phyloP scores from a whole-genome alignment of 2,113 vertebrate genomes.

The Thomomys bottae region DNA sequence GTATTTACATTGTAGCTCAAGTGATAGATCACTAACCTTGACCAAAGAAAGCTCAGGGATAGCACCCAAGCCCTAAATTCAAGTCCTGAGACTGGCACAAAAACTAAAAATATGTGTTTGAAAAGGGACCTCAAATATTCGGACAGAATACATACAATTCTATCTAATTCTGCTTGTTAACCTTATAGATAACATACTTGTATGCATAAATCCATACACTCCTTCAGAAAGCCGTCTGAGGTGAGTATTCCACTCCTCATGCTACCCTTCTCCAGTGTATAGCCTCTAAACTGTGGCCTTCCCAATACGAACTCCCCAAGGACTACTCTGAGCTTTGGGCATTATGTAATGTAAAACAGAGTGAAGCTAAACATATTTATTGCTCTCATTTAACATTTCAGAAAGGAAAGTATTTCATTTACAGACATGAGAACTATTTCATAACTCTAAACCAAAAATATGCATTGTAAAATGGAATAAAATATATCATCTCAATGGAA shows the following conservation, averaged over 20 bases:
- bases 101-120: neutral
- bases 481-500: neutral
- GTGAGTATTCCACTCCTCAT: fast-evolving
- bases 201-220: neutral
- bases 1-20: too few relatives aligned
- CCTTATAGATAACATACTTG: neutral
- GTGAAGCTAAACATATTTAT: fast-evolving
- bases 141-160: neutral
- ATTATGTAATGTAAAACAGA: fast-evolving
- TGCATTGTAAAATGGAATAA: neutral
- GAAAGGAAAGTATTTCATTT: too few relatives aligned
- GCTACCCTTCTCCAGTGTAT: fast-evolving
- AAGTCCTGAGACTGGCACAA: too few relatives aligned
- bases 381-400: neutral
- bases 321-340: too few relatives aligned
- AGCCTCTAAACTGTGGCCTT: neutral
- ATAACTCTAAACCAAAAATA: neutral
- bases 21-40: too few relatives aligned
- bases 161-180: neutral
- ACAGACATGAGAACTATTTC: neutral
- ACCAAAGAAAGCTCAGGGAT: too few relatives aligned
- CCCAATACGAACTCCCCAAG: neutral
- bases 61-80: too few relatives aligned
- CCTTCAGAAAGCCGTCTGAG: neutral
- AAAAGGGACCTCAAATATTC: neutral